Evolutionary conservation across 2,113 vertebrate species (phyloP).

Genomic region (Leucosticte australis): DNA sequence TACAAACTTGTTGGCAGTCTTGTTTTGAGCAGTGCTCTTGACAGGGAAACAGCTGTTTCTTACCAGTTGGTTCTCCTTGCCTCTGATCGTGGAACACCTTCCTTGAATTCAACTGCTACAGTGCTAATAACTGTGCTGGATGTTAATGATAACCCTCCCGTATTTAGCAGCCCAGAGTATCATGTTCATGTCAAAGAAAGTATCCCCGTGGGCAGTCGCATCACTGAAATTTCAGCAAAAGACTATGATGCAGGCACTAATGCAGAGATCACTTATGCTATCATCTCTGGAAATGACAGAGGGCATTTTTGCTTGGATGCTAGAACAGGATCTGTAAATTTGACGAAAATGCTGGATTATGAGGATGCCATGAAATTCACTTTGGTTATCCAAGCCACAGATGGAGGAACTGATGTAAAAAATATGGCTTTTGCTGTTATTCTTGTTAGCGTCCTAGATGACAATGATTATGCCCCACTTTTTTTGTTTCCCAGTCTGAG

Average conservation of each 20-base stretch:
- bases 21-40: slow-evolving; percentile 78
- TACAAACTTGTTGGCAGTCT: slow-evolving; percentile 73
- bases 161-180: slow-evolving; percentile 79
- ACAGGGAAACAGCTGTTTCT: slow-evolving; percentile 77
- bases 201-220: slow-evolving; percentile 70
- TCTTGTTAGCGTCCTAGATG: slow-evolving; percentile 81
- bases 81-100: slow-evolving; percentile 77
- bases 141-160: slow-evolving; percentile 86
- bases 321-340: slow-evolving; percentile 78
- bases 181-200: slow-evolving; percentile 81
- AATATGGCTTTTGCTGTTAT: slow-evolving; percentile 81
- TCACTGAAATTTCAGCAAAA: slow-evolving; percentile 78
- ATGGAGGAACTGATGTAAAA: slow-evolving; percentile 69
- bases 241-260: slow-evolving; percentile 83
- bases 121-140: slow-evolving; percentile 84
- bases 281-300: slow-evolving; percentile 84
- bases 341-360: slow-evolving; percentile 83
- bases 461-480: slow-evolving; percentile 87
- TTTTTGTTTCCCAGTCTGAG: slow-evolving; percentile 82
- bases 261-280: slow-evolving; percentile 76
- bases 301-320: slow-evolving; percentile 78
- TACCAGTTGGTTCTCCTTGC: slow-evolving; percentile 82
- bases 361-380: slow-evolving; percentile 81
- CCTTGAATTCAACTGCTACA: slow-evolving; percentile 77
- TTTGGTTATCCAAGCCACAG: slow-evolving; percentile 82